These are phyloP conservation scores for Hafferia zeledoni DNA, from an alignment of 2,797 vertebrate species.

Conservation along the genomic window DNA sequence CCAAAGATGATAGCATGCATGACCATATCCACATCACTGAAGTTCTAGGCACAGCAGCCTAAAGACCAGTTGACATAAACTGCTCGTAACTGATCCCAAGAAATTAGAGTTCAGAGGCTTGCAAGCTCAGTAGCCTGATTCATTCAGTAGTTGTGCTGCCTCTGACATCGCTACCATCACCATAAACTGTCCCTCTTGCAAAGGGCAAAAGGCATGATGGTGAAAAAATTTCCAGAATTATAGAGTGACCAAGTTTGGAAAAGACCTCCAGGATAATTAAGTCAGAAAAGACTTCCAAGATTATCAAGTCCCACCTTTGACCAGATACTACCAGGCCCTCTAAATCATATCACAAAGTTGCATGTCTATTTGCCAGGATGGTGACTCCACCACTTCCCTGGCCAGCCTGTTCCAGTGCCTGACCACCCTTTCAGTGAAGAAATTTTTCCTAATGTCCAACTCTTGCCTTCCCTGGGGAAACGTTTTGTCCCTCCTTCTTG, in stretches of 20 bases:
- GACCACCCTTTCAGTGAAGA: background rate
- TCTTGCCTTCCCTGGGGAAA: background rate
- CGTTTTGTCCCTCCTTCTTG: too few relatives aligned
- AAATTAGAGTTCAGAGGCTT: background rate
- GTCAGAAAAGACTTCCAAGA: background rate
- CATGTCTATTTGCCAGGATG: background rate
- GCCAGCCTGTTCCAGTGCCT: background rate
- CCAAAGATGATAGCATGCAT: fast-evolving
- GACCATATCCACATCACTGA: background rate
- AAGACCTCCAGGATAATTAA: background rate
- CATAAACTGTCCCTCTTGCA: background rate
- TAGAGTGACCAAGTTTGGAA: background rate
- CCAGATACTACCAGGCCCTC: background rate
- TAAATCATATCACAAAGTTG: background rate
- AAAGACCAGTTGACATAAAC: background rate
- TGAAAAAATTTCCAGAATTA: background rate
- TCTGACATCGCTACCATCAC: background rate
- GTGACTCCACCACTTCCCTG: background rate
- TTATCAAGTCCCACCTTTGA: background rate
- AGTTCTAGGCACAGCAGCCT: background rate
- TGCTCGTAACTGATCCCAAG: background rate
- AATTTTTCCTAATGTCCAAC: background rate
- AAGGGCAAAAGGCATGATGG: fast-evolving
- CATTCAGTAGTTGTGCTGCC: background rate
- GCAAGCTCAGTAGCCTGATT: background rate